phyloP scores from a whole-genome alignment of 2,888 invertebrate species.

The Nymphalis polychloros region DNA sequence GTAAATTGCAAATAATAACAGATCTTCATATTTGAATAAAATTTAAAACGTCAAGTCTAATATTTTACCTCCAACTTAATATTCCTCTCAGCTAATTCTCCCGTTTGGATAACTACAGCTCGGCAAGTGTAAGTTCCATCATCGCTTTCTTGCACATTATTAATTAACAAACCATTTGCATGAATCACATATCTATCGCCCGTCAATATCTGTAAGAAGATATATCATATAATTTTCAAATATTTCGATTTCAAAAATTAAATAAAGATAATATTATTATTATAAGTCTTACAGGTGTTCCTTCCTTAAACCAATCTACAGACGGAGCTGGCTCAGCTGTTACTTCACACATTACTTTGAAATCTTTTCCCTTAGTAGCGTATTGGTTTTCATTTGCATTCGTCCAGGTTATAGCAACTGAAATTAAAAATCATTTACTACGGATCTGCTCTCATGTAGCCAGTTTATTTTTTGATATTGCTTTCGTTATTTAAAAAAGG shows the following conservation, averaged over 20 bases:
- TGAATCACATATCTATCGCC: constrained; percentile 88
- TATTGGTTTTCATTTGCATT: constrained; percentile 92
- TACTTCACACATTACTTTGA: constrained; percentile 91
- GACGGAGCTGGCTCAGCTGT: constrained; percentile 91
- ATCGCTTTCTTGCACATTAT: constrained; percentile 89
- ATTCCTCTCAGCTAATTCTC: constrained; percentile 87
- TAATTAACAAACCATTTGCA: constrained; percentile 88
- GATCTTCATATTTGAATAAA: neutral
- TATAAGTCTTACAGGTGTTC: constrained; percentile 80
- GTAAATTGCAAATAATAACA: neutral
- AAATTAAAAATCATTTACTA: constrained; percentile 13
- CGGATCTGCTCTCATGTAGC: neutral
- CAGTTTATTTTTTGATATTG: neutral
- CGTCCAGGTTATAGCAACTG: constrained; percentile 92
- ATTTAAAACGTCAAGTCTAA: neutral
- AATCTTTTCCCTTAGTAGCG: constrained; percentile 88
- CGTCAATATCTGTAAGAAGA: constrained; percentile 80
- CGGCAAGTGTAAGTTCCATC: constrained; percentile 93
- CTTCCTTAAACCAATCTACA: constrained; percentile 93
- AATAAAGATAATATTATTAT: neutral
- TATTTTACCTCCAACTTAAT: constrained; percentile 88
- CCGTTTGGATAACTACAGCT: constrained; percentile 91
- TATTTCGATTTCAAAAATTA: too few species aligned
- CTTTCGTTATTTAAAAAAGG: neutral
- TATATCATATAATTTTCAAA: too few species aligned